Conservation (phyloP, 2,797 vertebrate species). For the Propithecus deckenii region DNA sequence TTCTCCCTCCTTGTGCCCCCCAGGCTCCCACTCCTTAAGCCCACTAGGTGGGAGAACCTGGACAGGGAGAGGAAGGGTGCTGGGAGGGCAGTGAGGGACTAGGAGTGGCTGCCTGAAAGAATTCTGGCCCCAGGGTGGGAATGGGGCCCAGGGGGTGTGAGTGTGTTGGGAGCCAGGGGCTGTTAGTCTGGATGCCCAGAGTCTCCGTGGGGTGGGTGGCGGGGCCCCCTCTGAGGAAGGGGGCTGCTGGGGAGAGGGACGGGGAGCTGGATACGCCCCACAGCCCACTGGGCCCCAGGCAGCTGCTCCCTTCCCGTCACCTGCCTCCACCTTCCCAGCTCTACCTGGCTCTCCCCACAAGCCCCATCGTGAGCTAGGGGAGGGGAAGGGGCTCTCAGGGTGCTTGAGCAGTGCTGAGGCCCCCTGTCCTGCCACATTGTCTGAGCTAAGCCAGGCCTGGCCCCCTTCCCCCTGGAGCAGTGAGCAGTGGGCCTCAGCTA, state of each 20-base stretch:
- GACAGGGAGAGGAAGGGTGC: background rate
- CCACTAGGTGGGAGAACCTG: background rate
- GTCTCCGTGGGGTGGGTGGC: conserved; percentile 28
- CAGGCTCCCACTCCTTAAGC: background rate
- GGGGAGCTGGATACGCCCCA: background rate
- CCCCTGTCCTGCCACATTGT: background rate
- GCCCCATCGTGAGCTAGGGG: background rate
- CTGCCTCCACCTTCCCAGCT: background rate
- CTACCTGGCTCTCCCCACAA: background rate
- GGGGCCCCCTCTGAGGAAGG: background rate
- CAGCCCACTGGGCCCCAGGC: background rate
- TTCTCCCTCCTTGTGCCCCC: too few relatives aligned
- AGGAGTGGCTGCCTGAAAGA: background rate
- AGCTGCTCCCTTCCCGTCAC: background rate
- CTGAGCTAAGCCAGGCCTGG: conserved; percentile 32
- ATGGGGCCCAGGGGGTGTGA: background rate
- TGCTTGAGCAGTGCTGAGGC: background rate
- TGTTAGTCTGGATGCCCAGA: background rate
- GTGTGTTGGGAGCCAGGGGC: background rate
- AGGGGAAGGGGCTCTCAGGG: background rate
- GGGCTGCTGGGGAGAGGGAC: background rate
- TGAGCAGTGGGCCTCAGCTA: background rate
- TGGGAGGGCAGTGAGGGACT: background rate
- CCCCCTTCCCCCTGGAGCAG: background rate
- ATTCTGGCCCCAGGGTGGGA: background rate